phyloP scores from a whole-genome alignment of 2,888 invertebrate species.

The Blera fallax region DNA sequence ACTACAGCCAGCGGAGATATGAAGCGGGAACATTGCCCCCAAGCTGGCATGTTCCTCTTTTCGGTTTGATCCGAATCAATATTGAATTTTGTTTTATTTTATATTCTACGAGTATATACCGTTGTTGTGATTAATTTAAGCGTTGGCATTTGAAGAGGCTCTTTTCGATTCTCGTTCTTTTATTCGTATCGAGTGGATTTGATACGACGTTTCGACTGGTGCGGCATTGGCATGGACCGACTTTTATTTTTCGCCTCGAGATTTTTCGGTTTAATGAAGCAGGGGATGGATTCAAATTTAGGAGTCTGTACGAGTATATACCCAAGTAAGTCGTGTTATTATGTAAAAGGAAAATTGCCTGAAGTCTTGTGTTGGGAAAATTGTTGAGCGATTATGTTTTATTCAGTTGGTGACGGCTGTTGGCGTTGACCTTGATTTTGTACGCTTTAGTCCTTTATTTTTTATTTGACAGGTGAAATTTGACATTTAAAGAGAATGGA shows the following conservation, averaged over 20 bases:
- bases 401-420: constrained; percentile 24
- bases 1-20: background rate
- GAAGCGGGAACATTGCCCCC: background rate
- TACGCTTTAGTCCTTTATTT: background rate
- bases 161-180: background rate
- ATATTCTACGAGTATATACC: no score
- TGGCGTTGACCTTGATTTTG: constrained; percentile 24
- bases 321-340: background rate
- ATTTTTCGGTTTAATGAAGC: background rate
- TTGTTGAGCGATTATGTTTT: constrained; percentile 33
- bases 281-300: background rate
- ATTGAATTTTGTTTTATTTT: constrained; percentile 29
- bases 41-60: background rate
- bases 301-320: background rate
- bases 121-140: constrained; percentile 31
- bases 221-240: background rate
- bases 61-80: constrained; percentile 30
- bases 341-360: background rate
- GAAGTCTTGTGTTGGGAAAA: background rate
- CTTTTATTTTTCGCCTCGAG: background rate
- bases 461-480: background rate
- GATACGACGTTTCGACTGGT: background rate
- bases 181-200: background rate
- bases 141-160: constrained; percentile 17
- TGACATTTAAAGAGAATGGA: background rate